Evolutionary conservation across 2,888 invertebrate species (phyloP), one percentile per base, ranked within the genome.

Genomic region (Nomada flava): DNA sequence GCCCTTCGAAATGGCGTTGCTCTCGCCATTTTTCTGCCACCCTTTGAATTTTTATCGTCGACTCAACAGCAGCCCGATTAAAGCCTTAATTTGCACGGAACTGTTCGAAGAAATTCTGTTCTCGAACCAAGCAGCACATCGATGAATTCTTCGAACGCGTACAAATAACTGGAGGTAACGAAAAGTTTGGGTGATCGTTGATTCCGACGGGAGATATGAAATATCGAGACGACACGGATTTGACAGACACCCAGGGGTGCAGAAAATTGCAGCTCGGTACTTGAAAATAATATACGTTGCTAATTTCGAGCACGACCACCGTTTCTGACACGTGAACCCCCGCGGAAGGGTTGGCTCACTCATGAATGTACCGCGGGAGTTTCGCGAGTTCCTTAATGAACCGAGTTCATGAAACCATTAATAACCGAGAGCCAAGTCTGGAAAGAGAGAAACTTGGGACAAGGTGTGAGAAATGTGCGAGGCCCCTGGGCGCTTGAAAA

Each of bases 391-490:
- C 89, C 91, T 91, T 93, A 93, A 93, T 93, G 92, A 93, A 93
- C 93, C 87, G 87, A 86, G 89, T 91, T 90, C 88, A 90, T 88
- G 88, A 90, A 92, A 92, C 92, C 93, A 93, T 93, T 93, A 93
- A 93, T 93, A 92, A 93, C 90, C 86, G 83, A 68, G 80, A 78
- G 82, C 82, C 89, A 70, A 73, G 76, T 67, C 62, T 29, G 70
- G 62, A 60, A 72, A 76, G 79, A 67, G 79, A 75, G 72, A 52
- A 63, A 44, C 59, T 59, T 20, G 2, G 23, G 11, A 57, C 57
- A 23, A 60, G 55, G 62, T 65, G 65, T 23, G 55, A 53, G 83
- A 77, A 83, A 86, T 70, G 63, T 77, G 65, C 52, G 52, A 59
- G 53, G 55, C 9, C 20, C 36, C 50, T 36, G 59, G 57, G 52